A percentile compares a stretch with the other conserved stretches of the same genome.
Evolutionary conservation across 2,888 invertebrate species (phyloP).

Genomic region (Eristalis tenax): DNA sequence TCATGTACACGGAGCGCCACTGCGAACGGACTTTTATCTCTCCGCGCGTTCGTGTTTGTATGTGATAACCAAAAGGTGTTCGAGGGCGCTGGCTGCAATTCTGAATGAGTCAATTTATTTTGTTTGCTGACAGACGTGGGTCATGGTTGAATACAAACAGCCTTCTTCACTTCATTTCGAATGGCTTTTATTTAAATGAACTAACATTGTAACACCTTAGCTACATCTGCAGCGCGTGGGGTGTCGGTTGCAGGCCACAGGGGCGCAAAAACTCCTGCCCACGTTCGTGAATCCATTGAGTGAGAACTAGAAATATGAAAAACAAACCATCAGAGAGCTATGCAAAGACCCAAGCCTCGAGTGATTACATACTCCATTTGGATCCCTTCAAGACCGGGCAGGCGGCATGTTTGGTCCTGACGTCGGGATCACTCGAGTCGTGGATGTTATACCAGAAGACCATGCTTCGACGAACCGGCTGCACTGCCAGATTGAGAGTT

Average conservation of each 20-base stretch:
- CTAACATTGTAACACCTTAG: too few species aligned
- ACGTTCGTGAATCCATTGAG: slow-evolving; percentile 92
- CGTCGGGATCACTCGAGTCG: slow-evolving; percentile 91
- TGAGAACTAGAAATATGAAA: slow-evolving; percentile 84
- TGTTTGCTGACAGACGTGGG: too few species aligned
- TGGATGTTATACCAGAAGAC: slow-evolving; percentile 85
- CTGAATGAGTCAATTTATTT: too few species aligned
- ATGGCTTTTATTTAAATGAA: neutral
- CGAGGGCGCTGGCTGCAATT: too few species aligned
- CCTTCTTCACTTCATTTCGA: neutral
- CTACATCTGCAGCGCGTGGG: neutral
- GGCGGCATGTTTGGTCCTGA: slow-evolving; percentile 93
- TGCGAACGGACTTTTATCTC: too few species aligned
- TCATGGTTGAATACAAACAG: too few species aligned
- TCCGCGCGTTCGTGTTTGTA: too few species aligned
- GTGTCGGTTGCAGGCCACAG: slow-evolving; percentile 80
- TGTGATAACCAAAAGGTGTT: too few species aligned
- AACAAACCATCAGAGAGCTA: neutral
- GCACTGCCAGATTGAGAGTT: slow-evolving; percentile 81
- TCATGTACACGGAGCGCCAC: too few species aligned
- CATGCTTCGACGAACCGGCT: slow-evolving; percentile 83
- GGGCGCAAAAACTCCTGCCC: slow-evolving; percentile 88
- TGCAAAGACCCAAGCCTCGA: neutral
- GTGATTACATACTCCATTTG: slow-evolving; percentile 90
- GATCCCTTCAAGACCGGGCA: slow-evolving; percentile 96